phyloP scores from a whole-genome alignment of 2,888 invertebrate species.

The Tachystola acroxantha region DNA sequence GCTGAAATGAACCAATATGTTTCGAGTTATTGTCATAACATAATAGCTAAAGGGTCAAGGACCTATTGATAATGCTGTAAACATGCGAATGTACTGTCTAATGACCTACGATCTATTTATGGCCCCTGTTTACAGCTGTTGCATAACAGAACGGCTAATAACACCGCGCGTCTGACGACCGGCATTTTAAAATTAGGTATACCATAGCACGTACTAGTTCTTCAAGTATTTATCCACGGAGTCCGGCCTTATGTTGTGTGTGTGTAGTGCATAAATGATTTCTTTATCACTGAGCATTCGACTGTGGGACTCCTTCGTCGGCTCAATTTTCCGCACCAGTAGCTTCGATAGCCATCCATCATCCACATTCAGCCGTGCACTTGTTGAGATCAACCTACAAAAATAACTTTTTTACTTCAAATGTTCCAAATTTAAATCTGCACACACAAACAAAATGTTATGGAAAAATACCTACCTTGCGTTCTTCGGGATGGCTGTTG shows the following conservation, averaged over 20 bases:
- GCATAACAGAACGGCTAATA: conserved; percentile 56
- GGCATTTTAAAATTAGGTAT: conserved; percentile 21
- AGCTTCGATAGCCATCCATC: conserved; percentile 95
- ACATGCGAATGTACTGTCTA: conserved; percentile 17
- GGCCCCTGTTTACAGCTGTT: no score
- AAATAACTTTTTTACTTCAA: conserved; percentile 32
- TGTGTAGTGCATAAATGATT: conserved; percentile 95
- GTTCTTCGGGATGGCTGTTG: conserved; percentile 50
- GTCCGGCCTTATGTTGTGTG: conserved; percentile 96
- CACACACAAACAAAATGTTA: conserved; percentile 15
- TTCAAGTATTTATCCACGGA: conserved; percentile 90
- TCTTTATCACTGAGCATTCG: conserved; percentile 98
- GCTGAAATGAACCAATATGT: no score
- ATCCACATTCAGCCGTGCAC: conserved; percentile 53
- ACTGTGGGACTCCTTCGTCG: conserved; percentile 97
- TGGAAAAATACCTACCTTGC: conserved; percentile 58
- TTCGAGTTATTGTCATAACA: no score
- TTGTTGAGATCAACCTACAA: conserved; percentile 62
- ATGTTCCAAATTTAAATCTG: conserved; percentile 36
- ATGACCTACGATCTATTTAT: conserved; percentile 44
- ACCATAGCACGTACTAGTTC: conserved; percentile 88
- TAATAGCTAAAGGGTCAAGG: conserved; percentile 30
- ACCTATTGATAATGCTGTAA: conserved; percentile 29
- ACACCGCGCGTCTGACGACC: conserved; percentile 22
- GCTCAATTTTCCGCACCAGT: conserved; percentile 93